Percentiles rank a stretch among this genome's conserved stretches.
These are phyloP conservation scores for Acipenser oxyrinchus DNA, from an alignment of 2,797 vertebrate species.

Conservation along the genomic window DNA sequence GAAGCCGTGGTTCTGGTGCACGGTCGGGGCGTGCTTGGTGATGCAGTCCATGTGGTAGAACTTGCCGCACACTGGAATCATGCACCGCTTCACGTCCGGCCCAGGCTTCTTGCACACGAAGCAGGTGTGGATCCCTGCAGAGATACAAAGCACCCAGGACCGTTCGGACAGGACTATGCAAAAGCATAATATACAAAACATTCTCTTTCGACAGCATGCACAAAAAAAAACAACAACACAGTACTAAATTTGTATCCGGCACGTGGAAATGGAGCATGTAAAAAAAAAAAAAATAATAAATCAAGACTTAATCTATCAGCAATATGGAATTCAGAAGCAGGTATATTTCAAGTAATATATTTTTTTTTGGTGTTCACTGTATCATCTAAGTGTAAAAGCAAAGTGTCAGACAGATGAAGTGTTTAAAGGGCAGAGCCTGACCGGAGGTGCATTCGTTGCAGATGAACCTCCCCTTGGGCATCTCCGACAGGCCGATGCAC, in stretches of 20 bases:
- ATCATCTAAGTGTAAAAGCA: too few relatives aligned
- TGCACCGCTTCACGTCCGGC: constrained; percentile 82
- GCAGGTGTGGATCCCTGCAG: constrained; percentile 83
- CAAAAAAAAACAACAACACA: too few relatives aligned
- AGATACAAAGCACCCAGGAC: constrained; percentile 8
- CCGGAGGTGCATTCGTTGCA: constrained; percentile 95
- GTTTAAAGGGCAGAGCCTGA: constrained; percentile 33
- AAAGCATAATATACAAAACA: too few relatives aligned
- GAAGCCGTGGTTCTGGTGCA: constrained; percentile 81
- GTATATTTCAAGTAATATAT: too few relatives aligned
- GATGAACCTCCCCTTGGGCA: constrained; percentile 82
- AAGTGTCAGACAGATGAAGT: neutral
- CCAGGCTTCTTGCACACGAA: constrained; percentile 87
- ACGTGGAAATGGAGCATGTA: too few relatives aligned
- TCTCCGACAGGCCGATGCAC: constrained; percentile 83
- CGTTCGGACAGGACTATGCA: too few relatives aligned
- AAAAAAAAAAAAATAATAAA: too few relatives aligned
- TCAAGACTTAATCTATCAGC: too few relatives aligned
- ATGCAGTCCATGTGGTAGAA: constrained; percentile 91
- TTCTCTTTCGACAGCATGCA: too few relatives aligned
- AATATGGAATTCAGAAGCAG: too few relatives aligned
- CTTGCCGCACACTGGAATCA: constrained; percentile 89
- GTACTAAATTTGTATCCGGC: too few relatives aligned
- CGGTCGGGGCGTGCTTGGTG: constrained; percentile 72
- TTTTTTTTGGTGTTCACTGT: too few relatives aligned